A percentile compares a stretch with the other conserved stretches of the same genome.
These are phyloP conservation scores for Andricus curvator DNA, from an alignment of 2,888 invertebrate species.

Conservation along the genomic window DNA sequence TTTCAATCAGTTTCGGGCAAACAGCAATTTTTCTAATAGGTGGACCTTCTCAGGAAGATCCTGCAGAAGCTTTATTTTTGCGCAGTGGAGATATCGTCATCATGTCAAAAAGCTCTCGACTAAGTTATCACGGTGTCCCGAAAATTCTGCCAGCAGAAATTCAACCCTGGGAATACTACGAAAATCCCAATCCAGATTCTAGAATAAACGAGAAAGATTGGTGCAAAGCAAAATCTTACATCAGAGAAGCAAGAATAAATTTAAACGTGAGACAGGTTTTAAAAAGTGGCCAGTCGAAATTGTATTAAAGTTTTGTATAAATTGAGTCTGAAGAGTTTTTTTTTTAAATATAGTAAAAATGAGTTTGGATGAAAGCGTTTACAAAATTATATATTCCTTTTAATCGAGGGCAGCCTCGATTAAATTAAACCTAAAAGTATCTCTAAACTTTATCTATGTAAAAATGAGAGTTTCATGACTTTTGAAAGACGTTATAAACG, in stretches of 20 bases:
- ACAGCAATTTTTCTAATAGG: constrained; percentile 96
- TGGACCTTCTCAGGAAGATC: constrained; percentile 84
- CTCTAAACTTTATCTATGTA: neutral
- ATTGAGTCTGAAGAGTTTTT: neutral
- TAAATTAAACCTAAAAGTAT: constrained; percentile 1
- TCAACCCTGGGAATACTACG: constrained; percentile 79
- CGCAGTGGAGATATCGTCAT: constrained; percentile 94
- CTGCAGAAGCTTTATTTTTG: constrained; percentile 86
- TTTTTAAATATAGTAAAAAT: constrained; percentile 18
- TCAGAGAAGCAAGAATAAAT: constrained; percentile 88
- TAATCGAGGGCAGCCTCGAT: neutral
- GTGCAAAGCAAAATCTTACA: constrained; percentile 65
- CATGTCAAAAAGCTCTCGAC: constrained; percentile 91
- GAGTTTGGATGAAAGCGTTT: neutral
- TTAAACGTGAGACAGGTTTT: constrained; percentile 96
- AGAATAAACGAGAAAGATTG: constrained; percentile 61
- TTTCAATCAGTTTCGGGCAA: constrained; percentile 98
- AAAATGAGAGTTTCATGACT: neutral
- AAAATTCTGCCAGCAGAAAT: constrained; percentile 83
- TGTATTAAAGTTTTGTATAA: constrained; percentile 24
- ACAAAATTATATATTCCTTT: neutral
- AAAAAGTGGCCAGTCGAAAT: constrained; percentile 79
- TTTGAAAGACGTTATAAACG: constrained; percentile 29
- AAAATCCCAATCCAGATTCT: constrained; percentile 48
- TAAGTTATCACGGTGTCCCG: constrained; percentile 97